phyloP scores from a whole-genome alignment of 2,888 invertebrate species.

The Nudaria mundana region DNA sequence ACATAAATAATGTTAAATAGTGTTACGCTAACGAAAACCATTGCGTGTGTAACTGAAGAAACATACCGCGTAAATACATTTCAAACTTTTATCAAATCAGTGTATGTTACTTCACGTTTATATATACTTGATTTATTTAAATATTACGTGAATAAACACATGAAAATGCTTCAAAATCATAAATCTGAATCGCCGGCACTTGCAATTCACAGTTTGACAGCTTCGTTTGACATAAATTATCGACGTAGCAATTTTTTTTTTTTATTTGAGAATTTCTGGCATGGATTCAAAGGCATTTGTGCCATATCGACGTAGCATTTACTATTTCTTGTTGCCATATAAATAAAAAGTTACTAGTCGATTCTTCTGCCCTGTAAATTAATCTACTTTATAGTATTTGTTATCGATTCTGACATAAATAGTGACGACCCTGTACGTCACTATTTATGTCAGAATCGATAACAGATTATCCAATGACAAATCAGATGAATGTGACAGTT shows the following conservation, averaged over 20 bases:
- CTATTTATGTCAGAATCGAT: too few species aligned
- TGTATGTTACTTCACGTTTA: constrained; percentile 13
- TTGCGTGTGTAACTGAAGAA: constrained; percentile 16
- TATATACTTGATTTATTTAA: constrained; percentile 19
- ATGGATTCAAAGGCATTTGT: too few species aligned
- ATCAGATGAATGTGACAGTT: constrained; percentile 16
- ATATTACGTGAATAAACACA: constrained; percentile 19
- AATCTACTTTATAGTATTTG: too few species aligned
- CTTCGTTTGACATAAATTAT: constrained; percentile 60
- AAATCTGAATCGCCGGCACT: constrained; percentile 33
- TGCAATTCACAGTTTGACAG: constrained; percentile 24
- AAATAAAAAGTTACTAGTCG: too few species aligned
- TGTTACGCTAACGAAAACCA: constrained; percentile 20
- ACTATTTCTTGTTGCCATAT: too few species aligned
- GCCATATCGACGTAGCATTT: too few species aligned
- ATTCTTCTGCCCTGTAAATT: too few species aligned
- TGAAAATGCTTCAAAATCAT: too few species aligned
- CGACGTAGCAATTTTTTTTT: constrained; percentile 52
- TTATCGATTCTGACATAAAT: too few species aligned
- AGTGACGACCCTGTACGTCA: too few species aligned
- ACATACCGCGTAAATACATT: constrained; percentile 57
- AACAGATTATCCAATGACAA: constrained; percentile 3
- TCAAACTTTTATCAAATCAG: constrained; percentile 28
- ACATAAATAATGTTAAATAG: background rate
- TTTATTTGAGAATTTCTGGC: too few species aligned